Percentiles rank a stretch among this genome's conserved stretches.
Evolutionary conservation across 2,888 invertebrate species (phyloP).

Genomic region (Latrodectus elegans): DNA sequence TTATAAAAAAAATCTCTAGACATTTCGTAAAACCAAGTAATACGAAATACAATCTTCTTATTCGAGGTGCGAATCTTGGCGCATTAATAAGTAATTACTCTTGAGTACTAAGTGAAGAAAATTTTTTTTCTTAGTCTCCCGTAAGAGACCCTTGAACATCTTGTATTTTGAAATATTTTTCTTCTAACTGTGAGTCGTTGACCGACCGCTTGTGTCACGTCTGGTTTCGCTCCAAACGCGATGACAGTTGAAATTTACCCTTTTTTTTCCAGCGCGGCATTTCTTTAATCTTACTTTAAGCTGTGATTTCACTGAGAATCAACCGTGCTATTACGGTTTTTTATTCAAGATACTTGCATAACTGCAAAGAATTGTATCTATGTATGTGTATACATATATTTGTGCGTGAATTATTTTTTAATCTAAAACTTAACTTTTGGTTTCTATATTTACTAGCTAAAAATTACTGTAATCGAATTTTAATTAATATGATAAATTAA

Average conservation of each 20-base stretch:
- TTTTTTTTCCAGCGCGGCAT: not conserved
- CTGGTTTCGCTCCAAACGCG: not conserved
- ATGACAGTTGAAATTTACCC: not conserved
- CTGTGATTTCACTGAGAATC: no score
- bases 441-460: no score
- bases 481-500: no score
- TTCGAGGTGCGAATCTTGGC: not conserved
- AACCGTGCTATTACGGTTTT: no score
- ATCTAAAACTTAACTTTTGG: no score
- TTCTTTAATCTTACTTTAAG: not conserved
- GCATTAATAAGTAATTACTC: not conserved
- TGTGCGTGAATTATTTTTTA: no score
- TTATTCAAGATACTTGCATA: no score
- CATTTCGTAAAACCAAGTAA: not conserved
- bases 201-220: constrained; percentile 2
- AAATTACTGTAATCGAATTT: no score
- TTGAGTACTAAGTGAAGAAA: not conserved
- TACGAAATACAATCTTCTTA: not conserved
- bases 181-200: constrained; percentile 18
- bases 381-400: no score
- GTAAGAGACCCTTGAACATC: not conserved
- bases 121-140: not conserved
- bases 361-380: no score
- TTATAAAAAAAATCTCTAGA: no score
- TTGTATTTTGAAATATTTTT: not conserved